phyloP scores from a whole-genome alignment of 2,113 vertebrate genomes.

The Puffinus mauretanicus region DNA sequence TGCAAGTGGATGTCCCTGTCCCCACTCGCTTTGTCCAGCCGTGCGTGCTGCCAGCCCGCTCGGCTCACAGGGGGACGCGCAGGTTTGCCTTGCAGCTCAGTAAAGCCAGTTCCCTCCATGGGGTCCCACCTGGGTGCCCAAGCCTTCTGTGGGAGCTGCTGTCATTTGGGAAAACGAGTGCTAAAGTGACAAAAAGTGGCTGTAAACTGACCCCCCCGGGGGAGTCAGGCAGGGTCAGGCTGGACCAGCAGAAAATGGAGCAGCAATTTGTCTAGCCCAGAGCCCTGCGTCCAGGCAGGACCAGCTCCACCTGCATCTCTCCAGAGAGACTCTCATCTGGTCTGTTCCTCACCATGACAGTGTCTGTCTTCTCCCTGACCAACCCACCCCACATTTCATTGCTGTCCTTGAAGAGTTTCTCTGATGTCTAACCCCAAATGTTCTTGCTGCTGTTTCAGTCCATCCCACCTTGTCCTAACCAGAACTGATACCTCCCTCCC shows the following conservation, averaged over 20 bases:
- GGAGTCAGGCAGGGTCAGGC: not conserved
- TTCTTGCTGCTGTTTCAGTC: not conserved
- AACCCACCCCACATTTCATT: rapidly evolving
- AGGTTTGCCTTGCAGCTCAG: not conserved
- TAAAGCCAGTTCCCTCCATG: not conserved
- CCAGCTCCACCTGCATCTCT: not conserved
- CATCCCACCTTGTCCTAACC: not conserved
- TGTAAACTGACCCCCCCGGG: not conserved
- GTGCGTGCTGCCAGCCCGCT: not conserved
- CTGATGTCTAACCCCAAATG: not conserved
- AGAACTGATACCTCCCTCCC: not conserved
- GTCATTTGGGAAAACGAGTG: not conserved
- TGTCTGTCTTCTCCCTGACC: not conserved
- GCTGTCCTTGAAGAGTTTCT: not conserved
- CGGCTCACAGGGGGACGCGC: rapidly evolving
- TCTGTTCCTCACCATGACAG: not conserved
- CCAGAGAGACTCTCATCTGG: not conserved
- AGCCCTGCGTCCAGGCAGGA: not conserved
- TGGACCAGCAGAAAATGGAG: not conserved
- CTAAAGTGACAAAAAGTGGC: not conserved
- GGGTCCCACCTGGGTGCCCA: not conserved
- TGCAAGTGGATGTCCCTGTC: not conserved
- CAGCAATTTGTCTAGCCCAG: not conserved
- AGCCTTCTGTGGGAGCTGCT: rapidly evolving
- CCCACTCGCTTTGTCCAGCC: not conserved